Conservation (phyloP, 1,140 invertebrate genomes). For the Solenopsis invicta region DNA sequence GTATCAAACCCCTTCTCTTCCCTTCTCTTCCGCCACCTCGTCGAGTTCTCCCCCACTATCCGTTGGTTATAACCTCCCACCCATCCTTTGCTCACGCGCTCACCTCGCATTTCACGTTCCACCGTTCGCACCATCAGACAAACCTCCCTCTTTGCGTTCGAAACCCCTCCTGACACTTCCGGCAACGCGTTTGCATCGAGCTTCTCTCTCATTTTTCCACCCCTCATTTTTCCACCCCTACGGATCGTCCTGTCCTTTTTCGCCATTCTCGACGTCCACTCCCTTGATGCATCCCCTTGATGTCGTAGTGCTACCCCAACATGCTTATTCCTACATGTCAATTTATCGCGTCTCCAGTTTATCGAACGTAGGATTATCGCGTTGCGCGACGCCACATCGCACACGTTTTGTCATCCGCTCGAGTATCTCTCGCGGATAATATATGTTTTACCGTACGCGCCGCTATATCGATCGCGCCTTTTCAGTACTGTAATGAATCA, state of each 20-base stretch:
- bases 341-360: conserved; percentile 66
- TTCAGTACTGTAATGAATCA: conserved; percentile 52
- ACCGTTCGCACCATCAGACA: conserved; percentile 65
- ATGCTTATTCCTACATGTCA: conserved; percentile 60
- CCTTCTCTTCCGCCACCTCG: conserved; percentile 69
- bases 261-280: background rate
- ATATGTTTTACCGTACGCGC: conserved; percentile 44
- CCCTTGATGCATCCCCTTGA: conserved; percentile 45
- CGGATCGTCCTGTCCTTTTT: conserved; percentile 54
- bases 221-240: conserved; percentile 53
- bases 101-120: conserved; percentile 50
- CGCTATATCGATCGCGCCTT: conserved; percentile 34
- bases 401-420: conserved; percentile 37
- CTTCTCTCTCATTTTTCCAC: conserved; percentile 67
- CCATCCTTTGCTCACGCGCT: conserved; percentile 50
- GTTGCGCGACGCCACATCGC: conserved; percentile 22
- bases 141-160: conserved; percentile 49
- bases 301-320: conserved; percentile 28
- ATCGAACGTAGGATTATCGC: conserved; percentile 65
- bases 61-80: conserved; percentile 68
- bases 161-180: conserved; percentile 73
- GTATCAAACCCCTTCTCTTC: conserved; percentile 75
- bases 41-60: conserved; percentile 67
- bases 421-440: conserved; percentile 58
- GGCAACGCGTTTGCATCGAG: conserved; percentile 70